These are phyloP conservation scores for Hemibagrus guttatus DNA, from an alignment of 2,797 vertebrate genomes.

Conservation along the genomic window DNA sequence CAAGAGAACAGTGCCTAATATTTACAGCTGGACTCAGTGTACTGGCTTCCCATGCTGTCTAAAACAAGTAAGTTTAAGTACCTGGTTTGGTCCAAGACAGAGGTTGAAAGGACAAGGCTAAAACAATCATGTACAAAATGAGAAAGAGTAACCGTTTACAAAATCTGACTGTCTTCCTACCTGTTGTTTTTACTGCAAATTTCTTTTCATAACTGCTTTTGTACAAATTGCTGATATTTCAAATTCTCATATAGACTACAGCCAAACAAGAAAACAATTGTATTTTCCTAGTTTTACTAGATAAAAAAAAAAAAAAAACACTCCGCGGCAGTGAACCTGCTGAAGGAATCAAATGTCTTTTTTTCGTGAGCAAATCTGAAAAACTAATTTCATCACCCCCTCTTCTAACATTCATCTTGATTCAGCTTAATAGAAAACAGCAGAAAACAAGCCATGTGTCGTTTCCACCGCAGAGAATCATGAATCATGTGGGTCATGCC, in stretches of 20 bases:
- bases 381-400: conserved; percentile 39
- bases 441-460: conserved; percentile 47
- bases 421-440: conserved; percentile 53
- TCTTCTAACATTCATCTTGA: conserved; percentile 39
- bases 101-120: conserved; percentile 4
- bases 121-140: conserved; percentile 1
- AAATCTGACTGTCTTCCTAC: not conserved
- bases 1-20: conserved; percentile 27
- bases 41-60: conserved; percentile 4
- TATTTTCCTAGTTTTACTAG: not conserved
- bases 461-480: conserved; percentile 37
- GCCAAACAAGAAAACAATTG: not conserved
- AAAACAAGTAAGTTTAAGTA: conserved; percentile 28
- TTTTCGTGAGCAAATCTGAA: conserved; percentile 17
- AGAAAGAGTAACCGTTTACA: not conserved
- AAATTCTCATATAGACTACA: not conserved
- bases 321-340: not conserved
- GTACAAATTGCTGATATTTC: not conserved
- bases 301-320: conserved; percentile 9
- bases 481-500: conserved; percentile 59
- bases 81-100: not conserved
- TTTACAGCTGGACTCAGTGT: conserved; percentile 26
- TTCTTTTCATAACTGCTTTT: not conserved
- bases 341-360: conserved; percentile 23
- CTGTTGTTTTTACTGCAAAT: not conserved